Base-by-base conservation (phyloP, 2,888 invertebrate genomes). In the Empis stercorea region DNA sequence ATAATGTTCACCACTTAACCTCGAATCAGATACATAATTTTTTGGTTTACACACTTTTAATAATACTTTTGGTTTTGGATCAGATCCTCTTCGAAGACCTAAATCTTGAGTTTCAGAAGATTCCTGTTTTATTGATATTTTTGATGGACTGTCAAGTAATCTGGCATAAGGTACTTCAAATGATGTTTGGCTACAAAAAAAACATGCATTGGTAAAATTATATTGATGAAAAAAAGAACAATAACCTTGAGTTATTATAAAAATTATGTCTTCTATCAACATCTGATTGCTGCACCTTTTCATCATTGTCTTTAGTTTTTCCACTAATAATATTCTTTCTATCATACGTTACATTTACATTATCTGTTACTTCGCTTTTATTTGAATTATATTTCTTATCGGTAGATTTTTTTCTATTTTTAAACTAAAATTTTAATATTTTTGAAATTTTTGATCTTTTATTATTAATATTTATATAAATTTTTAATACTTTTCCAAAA, bases 11-110 rank as follows among this genome's bases (percentile, higher is more conserved):
- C 85, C 87, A 1, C 87, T 86, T 49, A 89, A 66, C 64, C 85
- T 84, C 0, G 89, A 88, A 68, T 89, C 91, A 1, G 88, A 89
- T 4, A 83, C 80, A 62, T 87, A 88, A 54, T 87, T 87, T 61
- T 89, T 88, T 1, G 82, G 81, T n/a, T 71, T 64, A n/a, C 78
- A 76, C 4, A 37, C 10, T n/a, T 15, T 15, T 15, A 37, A 37
- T n/a, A 37, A 37, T 10, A 37, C 14, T 10, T 43, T 46, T 4
- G 46, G 44, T 46, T 50, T 54, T 3, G 64, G 57, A 70, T 70
- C 58, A 56, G 65, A 66, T 14, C 73, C 66, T 67, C 79, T 61
- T 79, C 82, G 39, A 79, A 71, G 68, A 76, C 81, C 1, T 43
- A 53, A 54, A 1, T 75, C 72, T 52, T 62, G 73, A 3, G 72